Evolutionary conservation across 2,888 invertebrate species (phyloP).

Genomic region (Standfussiana lucernea): DNA sequence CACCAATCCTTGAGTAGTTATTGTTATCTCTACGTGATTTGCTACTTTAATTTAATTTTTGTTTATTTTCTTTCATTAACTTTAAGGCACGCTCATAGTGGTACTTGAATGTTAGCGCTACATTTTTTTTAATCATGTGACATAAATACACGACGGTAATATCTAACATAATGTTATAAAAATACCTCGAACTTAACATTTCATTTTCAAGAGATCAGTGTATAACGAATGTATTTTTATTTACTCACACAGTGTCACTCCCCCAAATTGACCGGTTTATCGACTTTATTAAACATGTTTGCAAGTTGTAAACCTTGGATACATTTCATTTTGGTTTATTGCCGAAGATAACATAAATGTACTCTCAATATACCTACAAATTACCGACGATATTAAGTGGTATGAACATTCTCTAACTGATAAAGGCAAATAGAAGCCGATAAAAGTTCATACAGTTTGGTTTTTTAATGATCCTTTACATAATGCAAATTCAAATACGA

Average conservation of each 20-base stretch:
- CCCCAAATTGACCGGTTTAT: slow-evolving; percentile 44
- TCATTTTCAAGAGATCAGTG: slow-evolving; percentile 12
- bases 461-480: slow-evolving; percentile 19
- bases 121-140: slow-evolving; percentile 19
- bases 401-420: slow-evolving; percentile 26
- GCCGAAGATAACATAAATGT: slow-evolving; percentile 15
- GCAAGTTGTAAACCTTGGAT: slow-evolving; percentile 57
- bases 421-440: slow-evolving; percentile 20
- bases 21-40: slow-evolving; percentile 44
- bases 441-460: slow-evolving; percentile 22
- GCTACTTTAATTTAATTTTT: slow-evolving; percentile 41
- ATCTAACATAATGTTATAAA: slow-evolving; percentile 10
- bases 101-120: slow-evolving; percentile 52
- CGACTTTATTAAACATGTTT: slow-evolving; percentile 47
- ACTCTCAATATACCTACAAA: slow-evolving; percentile 4
- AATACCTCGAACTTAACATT: slow-evolving; percentile 2
- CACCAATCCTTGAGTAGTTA: slow-evolving; percentile 51
- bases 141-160: slow-evolving; percentile 2
- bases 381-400: slow-evolving; percentile 10
- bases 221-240: slow-evolving; percentile 16
- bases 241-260: slow-evolving; percentile 30
- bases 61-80: slow-evolving; percentile 27
- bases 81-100: slow-evolving; percentile 31
- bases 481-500: slow-evolving; percentile 19
- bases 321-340: slow-evolving; percentile 40